Conservation (phyloP, 1,140 invertebrate species). For the Zaprionus lachaisei region DNA sequence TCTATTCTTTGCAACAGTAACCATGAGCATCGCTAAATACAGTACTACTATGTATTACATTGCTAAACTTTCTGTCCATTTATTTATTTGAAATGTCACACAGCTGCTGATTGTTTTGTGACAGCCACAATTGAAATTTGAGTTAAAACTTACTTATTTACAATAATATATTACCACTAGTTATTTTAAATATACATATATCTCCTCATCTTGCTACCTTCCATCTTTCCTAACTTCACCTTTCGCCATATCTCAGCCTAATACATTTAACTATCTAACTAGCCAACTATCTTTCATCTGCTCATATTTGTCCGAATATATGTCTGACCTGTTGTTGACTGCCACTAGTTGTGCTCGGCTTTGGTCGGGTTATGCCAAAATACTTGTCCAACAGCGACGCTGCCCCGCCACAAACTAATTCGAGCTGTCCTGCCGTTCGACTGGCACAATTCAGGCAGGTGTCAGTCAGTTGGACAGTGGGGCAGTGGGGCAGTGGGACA, state of each 20-base stretch:
- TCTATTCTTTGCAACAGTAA: too few relatives aligned
- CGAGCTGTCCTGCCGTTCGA: conserved; percentile 32
- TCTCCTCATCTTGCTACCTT: neutral
- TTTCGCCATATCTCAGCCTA: neutral
- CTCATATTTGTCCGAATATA: conserved; percentile 24
- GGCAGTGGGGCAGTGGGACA: neutral
- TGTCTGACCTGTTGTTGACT: conserved; percentile 25
- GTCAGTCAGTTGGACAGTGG: conserved; percentile 51
- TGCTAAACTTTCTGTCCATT: too few relatives aligned
- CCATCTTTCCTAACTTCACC: neutral
- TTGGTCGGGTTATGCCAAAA: conserved; percentile 18
- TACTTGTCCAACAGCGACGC: conserved; percentile 19
- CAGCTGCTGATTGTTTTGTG: too few relatives aligned
- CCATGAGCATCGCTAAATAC: too few relatives aligned
- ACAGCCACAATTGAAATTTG: too few relatives aligned
- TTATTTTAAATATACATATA: neutral
- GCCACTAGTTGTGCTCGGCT: conserved; percentile 9
- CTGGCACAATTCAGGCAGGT: conserved; percentile 66
- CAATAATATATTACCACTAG: too few relatives aligned
- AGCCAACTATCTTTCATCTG: conserved; percentile 16
- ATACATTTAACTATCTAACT: conserved; percentile 6
- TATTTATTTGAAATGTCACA: too few relatives aligned
- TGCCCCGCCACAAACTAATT: conserved; percentile 42
- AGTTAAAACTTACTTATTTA: too few relatives aligned
- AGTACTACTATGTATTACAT: too few relatives aligned